These are phyloP conservation scores for Psix sp. DNA, from an alignment of 1,140 invertebrate species.

Conservation along the genomic window DNA sequence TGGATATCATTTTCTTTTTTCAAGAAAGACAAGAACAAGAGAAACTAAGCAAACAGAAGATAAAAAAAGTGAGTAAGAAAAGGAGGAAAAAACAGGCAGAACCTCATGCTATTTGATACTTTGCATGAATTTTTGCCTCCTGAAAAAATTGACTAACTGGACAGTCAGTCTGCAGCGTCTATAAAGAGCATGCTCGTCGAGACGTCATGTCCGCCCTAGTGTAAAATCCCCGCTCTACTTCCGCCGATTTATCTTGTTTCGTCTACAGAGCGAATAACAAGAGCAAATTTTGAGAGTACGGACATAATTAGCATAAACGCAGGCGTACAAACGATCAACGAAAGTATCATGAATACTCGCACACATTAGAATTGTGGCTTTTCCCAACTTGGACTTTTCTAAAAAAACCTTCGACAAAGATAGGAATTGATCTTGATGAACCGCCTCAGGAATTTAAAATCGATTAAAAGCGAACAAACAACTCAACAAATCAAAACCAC, in stretches of 20 bases:
- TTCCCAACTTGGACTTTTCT: too few species aligned
- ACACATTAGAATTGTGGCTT: not conserved
- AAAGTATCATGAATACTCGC: too few species aligned
- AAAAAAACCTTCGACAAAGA: too few species aligned
- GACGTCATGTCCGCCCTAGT: constrained; percentile 53
- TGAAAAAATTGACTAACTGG: constrained; percentile 52
- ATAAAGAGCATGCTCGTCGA: constrained; percentile 53
- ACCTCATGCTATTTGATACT: constrained; percentile 56
- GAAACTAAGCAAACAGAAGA: too few species aligned
- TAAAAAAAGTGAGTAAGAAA: constrained; percentile 47
- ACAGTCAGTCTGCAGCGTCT: constrained; percentile 49
- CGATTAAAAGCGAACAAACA: too few species aligned
- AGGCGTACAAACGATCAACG: constrained; percentile 4
- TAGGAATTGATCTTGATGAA: too few species aligned
- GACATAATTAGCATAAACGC: constrained; percentile 53
- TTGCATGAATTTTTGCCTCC: constrained; percentile 50
- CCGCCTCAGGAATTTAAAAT: too few species aligned
- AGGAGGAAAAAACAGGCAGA: constrained; percentile 14
- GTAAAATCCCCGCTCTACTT: constrained; percentile 59
- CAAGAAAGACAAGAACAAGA: too few species aligned
- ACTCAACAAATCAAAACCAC: too few species aligned
- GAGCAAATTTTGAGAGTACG: constrained; percentile 48
- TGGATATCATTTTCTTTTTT: constrained; percentile 7
- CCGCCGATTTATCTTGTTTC: constrained; percentile 60
- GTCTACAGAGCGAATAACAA: constrained; percentile 56